These are phyloP conservation scores for Ecdyonurus torrentis DNA, from an alignment of 2,888 invertebrate genomes.

Conservation along the genomic window DNA sequence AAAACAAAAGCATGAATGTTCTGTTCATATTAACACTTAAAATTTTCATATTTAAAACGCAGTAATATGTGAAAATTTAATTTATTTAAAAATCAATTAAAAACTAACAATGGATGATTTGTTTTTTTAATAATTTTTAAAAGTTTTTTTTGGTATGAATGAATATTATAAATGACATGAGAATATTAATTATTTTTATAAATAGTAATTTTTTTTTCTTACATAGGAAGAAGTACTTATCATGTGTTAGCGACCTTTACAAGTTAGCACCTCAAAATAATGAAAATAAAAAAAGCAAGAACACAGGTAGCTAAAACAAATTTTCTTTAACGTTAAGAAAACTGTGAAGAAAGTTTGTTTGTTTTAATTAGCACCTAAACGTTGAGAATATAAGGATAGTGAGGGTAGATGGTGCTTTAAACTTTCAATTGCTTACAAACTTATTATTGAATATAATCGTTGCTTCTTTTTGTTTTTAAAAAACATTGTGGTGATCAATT, in stretches of 20 bases:
- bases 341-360: neutral
- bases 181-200: neutral
- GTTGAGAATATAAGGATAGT: neutral
- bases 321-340: neutral
- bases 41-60: no score
- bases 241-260: neutral
- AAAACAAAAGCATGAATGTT: no score
- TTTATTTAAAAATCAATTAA: no score
- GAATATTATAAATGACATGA: neutral
- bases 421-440: no score
- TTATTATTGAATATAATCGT: no score
- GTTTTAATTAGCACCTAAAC: neutral
- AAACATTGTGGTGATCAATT: no score
- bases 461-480: no score
- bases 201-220: no score
- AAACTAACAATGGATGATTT: no score
- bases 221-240: slow-evolving; percentile 1
- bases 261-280: neutral
- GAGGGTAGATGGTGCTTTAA: no score
- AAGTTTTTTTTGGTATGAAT: neutral
- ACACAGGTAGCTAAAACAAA: slow-evolving; percentile 3
- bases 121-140: neutral
- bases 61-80: no score
- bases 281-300: neutral
- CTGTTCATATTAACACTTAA: no score